phyloP scores from a whole-genome alignment of 2,797 vertebrate species.

The Enteromius afrohamiltoni region DNA sequence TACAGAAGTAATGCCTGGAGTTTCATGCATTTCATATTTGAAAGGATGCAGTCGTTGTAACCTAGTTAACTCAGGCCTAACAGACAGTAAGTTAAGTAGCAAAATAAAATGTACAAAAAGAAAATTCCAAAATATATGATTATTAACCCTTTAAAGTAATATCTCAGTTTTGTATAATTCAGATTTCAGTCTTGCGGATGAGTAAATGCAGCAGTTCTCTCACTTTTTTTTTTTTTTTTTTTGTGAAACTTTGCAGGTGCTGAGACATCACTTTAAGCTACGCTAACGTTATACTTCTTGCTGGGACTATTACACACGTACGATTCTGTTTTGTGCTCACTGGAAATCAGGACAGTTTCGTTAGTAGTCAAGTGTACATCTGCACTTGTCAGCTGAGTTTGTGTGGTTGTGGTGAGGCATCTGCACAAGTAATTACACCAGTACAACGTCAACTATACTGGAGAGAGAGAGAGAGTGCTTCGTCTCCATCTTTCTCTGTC shows the following conservation, averaged over 20 bases:
- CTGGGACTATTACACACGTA: background rate
- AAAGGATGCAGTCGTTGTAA: background rate
- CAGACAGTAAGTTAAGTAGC: background rate
- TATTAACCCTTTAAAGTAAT: background rate
- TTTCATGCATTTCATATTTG: background rate
- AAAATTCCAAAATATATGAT: background rate
- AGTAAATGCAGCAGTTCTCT: background rate
- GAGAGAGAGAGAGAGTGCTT: slow-evolving; percentile 15
- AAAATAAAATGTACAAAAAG: background rate
- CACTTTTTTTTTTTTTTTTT: background rate
- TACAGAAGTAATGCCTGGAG: background rate
- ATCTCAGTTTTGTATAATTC: background rate
- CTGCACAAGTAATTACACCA: slow-evolving; percentile 36
- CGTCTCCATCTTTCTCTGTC: slow-evolving; percentile 55
- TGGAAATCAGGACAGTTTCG: slow-evolving; percentile 49
- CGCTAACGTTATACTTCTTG: background rate
- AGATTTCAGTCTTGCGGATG: slow-evolving; percentile 6
- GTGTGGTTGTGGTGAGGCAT: slow-evolving; percentile 48
- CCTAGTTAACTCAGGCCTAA: background rate
- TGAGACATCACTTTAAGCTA: slow-evolving; percentile 28
- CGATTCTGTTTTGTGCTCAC: slow-evolving; percentile 14
- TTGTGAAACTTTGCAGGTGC: slow-evolving; percentile 31
- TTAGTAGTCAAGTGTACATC: slow-evolving; percentile 41
- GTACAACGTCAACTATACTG: slow-evolving; percentile 9
- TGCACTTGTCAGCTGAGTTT: slow-evolving; percentile 49